Conservation (phyloP, 1,140 invertebrate species). For the Berghia stephanieae region DNA sequence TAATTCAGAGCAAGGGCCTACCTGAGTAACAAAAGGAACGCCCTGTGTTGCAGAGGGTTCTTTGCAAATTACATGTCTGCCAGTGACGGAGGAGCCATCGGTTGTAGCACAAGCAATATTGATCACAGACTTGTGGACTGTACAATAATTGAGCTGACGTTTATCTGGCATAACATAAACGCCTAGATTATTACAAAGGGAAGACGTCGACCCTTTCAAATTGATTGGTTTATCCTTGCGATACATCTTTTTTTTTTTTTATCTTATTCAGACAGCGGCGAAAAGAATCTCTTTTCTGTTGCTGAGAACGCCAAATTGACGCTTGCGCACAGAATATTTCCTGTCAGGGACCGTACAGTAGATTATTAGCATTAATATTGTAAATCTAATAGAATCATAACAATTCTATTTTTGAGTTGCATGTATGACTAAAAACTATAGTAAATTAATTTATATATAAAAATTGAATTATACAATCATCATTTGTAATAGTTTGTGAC, state of each 20-base stretch:
- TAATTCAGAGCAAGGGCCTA: no score
- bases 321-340: conserved; percentile 31
- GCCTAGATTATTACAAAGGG: conserved; percentile 59
- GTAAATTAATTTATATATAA: no score
- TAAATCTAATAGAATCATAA: neutral
- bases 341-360: neutral
- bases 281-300: conserved; percentile 34
- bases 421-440: no score
- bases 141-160: conserved; percentile 55
- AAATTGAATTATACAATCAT: no score
- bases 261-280: no score
- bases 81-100: conserved; percentile 58
- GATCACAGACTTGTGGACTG: conserved; percentile 61
- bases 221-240: conserved; percentile 61
- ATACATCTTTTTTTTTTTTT: conserved; percentile 42
- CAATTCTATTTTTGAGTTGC: no score
- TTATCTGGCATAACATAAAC: conserved; percentile 50
- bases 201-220: conserved; percentile 59
- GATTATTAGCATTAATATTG: no score
- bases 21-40: conserved; percentile 59
- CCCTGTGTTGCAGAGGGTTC: conserved; percentile 57
- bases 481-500: no score
- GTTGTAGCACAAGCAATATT: conserved; percentile 54
- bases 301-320: conserved; percentile 43
- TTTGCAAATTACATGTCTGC: conserved; percentile 61